Base-by-base conservation (phyloP, 2,888 invertebrate genomes). In the Seira musarum region DNA sequence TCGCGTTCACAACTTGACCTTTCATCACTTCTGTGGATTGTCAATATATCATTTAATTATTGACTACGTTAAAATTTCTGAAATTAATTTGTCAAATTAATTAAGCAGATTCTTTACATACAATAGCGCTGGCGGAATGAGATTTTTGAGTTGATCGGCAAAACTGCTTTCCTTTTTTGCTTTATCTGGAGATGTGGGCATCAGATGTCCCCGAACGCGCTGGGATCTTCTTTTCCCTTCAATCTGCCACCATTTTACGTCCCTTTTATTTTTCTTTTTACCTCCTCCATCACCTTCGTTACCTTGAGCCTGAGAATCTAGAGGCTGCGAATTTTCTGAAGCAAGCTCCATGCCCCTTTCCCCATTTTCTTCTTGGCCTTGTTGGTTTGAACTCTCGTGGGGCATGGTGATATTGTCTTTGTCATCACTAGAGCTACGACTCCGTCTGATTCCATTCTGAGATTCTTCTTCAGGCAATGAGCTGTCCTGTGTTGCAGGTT, bases 71-170 rank as follows among this genome's bases (percentile, higher is more conserved):
- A 68, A 19, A 3, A 35, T n/a, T n/a, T n/a, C n/a, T n/a, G n/a
- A n/a, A 53, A 80, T 24, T 57, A 25, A 49, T 19, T 22, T 40
- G 1, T 40, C 60, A 25, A 63, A 13, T 25, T 19, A 19, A 61
- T 40, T 40, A 40, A 40, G 40, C 6, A n/a, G 40, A 13, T 40
- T 85, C 88, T 89, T n/a, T n/a, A n/a, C n/a, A n/a, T 88, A 92
- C 89, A 91, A 88, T 84, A 93, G 89, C 84, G 90, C 89, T 24
- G 89, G 88, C 0, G 94, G 94, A 35, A 94, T 91, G 88, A 94
- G 91, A 88, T 92, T 90, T 79, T 92, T 91, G 19, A 94, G 89
- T 1, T 92, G 92, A 87, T 93, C 93, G 88, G 93, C 93, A 76
- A 88, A 88, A 92, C 92, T 85, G 90, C 89, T 82, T 90, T 91